A percentile compares a stretch with the other conserved stretches of the same genome.
Evolutionary conservation across 2,888 invertebrate genomes (phyloP).

Genomic region (Chymomyza amoena): DNA sequence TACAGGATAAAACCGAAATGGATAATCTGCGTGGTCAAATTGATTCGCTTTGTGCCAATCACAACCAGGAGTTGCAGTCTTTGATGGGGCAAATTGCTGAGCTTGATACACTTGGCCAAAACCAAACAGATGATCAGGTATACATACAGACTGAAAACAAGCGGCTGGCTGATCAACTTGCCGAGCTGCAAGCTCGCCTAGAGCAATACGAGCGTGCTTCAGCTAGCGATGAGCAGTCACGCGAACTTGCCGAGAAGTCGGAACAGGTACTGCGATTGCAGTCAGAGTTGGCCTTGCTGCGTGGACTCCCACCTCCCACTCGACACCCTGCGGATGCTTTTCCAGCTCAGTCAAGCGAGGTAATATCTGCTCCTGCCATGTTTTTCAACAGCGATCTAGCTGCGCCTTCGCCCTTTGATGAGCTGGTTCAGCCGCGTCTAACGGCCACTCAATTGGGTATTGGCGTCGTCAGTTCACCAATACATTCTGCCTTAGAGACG

Average conservation of each 20-base stretch:
- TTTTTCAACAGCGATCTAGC: conserved; percentile 70
- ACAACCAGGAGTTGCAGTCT: conserved; percentile 75
- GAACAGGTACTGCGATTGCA: conserved; percentile 40
- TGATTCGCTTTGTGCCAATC: conserved; percentile 74
- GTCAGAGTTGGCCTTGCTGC: conserved; percentile 38
- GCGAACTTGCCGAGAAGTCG: conserved; percentile 42
- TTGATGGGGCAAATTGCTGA: conserved; percentile 76
- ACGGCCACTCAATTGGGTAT: conserved; percentile 31
- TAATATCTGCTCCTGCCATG: conserved; percentile 62
- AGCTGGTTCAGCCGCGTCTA: conserved; percentile 68
- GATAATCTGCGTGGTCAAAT: conserved; percentile 77
- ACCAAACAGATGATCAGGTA: conserved; percentile 79
- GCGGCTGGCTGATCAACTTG: conserved; percentile 80
- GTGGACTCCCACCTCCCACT: not conserved
- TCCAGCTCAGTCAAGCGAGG: conserved; percentile 9
- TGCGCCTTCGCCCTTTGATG: conserved; percentile 74
- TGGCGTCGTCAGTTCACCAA: not conserved
- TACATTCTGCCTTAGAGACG: not conserved
- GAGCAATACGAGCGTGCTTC: conserved; percentile 73
- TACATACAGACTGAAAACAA: conserved; percentile 81
- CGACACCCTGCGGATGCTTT: not conserved
- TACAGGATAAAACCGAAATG: conserved; percentile 79
- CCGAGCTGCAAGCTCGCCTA: conserved; percentile 80
- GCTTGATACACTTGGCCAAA: conserved; percentile 77
- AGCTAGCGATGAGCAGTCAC: conserved; percentile 26